Base-by-base conservation (phyloP, 2,888 invertebrate genomes). In the Lagria hirta region DNA sequence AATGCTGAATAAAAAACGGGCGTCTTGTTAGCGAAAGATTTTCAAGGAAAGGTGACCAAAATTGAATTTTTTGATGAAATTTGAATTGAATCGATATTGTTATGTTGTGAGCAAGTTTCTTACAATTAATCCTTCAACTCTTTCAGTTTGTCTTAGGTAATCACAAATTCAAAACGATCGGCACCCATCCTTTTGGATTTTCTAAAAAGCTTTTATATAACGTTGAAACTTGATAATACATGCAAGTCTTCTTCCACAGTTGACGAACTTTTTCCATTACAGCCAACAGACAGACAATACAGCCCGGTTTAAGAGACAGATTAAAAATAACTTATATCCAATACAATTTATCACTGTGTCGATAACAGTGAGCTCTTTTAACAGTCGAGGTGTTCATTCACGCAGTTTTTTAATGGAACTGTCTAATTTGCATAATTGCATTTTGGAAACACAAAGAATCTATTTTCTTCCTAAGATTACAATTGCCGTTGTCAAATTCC, bases 251-350 rank as follows among this genome's bases (percentile, higher is more conserved):
- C 53, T 50, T 52, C 56, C 53, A 62, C 61, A 64, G 64, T 64
- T 61, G 60, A 58, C 58, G 56, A 65, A 65, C 62, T 65, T 65
- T 65, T 65, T 65, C 65, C 64, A 65, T 65, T 65, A 64, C 58
- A 58, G 58, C 60, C 56, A 61, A 62, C 61, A 63, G 57, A 60
- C 58, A 61, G 61, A 64, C 64, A 64, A 65, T 62, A 58, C 55
- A 58, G 54, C 47, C 46, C 51, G 52, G 51, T 51, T 63, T 54
- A 58, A 59, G 57, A 54, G 56, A 52, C 54, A 60, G 60, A 62
- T 61, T 58, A 60, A 58, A 58, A 62, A 57, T 56, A 60, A 57
- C 56, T 57, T 60, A 54, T 55, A 56, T 54, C 47, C 48, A 48
- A 49, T 57, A 55, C 57, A 59, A 60, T 62, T 60, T 56, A 59